phyloP scores from a whole-genome alignment of 2,797 vertebrate genomes.

The Sus cebifrons region DNA sequence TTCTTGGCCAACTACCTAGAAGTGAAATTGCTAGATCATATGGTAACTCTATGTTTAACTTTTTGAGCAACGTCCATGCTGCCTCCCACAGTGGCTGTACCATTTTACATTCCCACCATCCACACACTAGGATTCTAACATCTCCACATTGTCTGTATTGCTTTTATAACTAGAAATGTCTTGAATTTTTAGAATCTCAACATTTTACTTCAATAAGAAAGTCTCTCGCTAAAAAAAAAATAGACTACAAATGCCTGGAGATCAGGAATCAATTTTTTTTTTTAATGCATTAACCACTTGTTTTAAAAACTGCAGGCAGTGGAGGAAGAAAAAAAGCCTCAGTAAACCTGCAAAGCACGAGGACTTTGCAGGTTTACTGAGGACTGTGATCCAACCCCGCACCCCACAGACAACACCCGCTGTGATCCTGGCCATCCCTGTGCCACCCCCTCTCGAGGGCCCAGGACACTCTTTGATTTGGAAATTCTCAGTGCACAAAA shows the following conservation, averaged over 20 bases:
- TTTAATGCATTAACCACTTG: background rate
- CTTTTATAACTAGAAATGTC: conserved; percentile 10
- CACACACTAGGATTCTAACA: background rate
- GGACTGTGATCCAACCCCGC: too few relatives aligned
- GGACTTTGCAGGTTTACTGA: too few relatives aligned
- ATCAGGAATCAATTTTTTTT: background rate
- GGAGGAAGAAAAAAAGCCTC: too few relatives aligned
- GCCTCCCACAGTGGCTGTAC: too few relatives aligned
- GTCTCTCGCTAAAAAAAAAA: background rate
- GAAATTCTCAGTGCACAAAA: background rate
- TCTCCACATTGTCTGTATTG: background rate
- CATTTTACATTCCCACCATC: too few relatives aligned
- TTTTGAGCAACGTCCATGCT: too few relatives aligned
- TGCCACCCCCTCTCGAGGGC: background rate
- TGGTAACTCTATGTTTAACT: background rate
- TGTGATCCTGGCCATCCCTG: too few relatives aligned
- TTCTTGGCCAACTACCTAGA: background rate
- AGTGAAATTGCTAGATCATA: background rate
- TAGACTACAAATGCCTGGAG: background rate
- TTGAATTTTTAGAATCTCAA: background rate
- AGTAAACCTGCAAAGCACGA: too few relatives aligned
- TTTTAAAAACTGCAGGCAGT: background rate
- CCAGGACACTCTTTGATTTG: background rate
- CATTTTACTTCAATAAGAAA: background rate
- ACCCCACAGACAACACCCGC: too few relatives aligned